These are phyloP conservation scores for Eretmochelys imbricata DNA, from an alignment of 2,113 vertebrate genomes.

Conservation along the genomic window DNA sequence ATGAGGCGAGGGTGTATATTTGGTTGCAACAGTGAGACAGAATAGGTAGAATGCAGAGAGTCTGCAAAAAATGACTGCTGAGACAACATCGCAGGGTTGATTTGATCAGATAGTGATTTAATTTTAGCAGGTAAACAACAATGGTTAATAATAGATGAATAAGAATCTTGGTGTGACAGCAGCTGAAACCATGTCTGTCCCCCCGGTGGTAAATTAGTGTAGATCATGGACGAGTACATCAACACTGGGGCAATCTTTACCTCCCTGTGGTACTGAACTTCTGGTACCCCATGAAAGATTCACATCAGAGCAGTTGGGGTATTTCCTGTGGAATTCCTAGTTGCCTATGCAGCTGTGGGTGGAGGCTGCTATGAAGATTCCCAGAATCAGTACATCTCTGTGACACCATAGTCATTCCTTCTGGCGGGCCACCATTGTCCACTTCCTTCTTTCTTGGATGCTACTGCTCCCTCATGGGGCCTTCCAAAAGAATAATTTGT, in stretches of 20 bases:
- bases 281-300: not conserved
- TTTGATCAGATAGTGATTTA: not conserved
- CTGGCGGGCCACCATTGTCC: not conserved
- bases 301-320: not conserved
- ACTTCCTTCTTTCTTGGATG: rapidly evolving
- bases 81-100: not conserved
- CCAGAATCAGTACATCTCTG: not conserved
- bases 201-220: not conserved
- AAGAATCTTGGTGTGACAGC: rapidly evolving
- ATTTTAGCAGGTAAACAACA: slow-evolving; percentile 25
- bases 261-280: not conserved
- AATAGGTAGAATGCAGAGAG: not conserved
- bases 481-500: not conserved
- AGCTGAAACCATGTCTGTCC: not conserved
- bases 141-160: not conserved
- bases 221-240: not conserved
- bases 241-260: not conserved
- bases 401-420: not conserved
- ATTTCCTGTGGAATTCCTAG: not conserved
- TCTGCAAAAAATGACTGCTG: not conserved
- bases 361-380: not conserved
- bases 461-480: not conserved
- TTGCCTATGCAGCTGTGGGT: not conserved
- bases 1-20: not conserved
- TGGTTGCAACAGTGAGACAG: not conserved